Evolutionary conservation across 2,113 vertebrate species (phyloP), one percentile per base, ranked within the genome.

Genomic region (Carettochelys insculpta): DNA sequence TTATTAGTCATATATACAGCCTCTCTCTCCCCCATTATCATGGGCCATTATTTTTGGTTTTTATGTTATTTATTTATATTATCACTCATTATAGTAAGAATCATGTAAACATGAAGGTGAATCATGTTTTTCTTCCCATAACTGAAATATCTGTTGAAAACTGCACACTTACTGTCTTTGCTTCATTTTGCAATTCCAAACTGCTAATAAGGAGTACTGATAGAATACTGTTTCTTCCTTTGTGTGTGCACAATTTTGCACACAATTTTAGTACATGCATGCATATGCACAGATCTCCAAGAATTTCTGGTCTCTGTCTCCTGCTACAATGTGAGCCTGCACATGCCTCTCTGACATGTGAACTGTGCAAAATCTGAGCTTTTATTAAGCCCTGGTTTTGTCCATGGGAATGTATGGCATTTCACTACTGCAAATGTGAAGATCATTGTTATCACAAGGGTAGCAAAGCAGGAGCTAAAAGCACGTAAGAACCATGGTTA

Each of bases 381-480:
- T 92, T 93, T 95, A 87, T 90, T 84, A 94, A 96, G 89, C 94
- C 92, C 92, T 94, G 61, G 71, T 94, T 95, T 95, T 96, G 90
- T 95, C 89, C 87, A 5, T 16, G 90, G 92, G 94, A 97, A 97
- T 95, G 93, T 43, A 53, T 0, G 77, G 90, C 34, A 95, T 97
- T 94, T 94, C 87, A 43, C 82, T 86, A 53, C 83, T 95, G 84
- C 89, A 88, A 47, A 85, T 47, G 45, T 53, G 83, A 93, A 89
- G 85, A 82, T 58, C 92, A 77, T 92, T 95, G 90, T 94, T 94
- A 22, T 86, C 92, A 94, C 3, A 12, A 79, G 61, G 79, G 47
- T 22, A 81, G 65, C 89, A 94, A 92, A 90, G 73, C 83, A 87
- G 73, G 89, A 90, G 12, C 48, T 43, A 77, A 94, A 94, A 86